phyloP scores from a whole-genome alignment of 2,888 invertebrate genomes.

The Trissonchulus sp. region DNA sequence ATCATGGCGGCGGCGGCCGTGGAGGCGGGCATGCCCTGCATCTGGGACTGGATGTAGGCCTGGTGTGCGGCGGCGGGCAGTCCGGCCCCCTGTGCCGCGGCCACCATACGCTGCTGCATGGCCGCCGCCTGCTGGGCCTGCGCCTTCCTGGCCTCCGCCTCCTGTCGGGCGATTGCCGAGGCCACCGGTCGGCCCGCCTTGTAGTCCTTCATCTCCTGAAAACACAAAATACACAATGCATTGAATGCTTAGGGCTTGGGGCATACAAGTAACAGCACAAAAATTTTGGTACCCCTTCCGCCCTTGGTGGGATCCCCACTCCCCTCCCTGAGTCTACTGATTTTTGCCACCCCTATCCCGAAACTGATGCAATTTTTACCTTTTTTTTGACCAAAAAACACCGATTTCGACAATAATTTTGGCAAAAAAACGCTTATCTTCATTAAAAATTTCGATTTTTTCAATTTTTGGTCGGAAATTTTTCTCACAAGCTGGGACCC shows the following conservation, averaged over 20 bases:
- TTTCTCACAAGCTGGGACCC: too few species aligned
- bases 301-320: too few species aligned
- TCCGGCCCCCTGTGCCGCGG: background rate
- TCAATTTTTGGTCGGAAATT: too few species aligned
- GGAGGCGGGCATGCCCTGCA: background rate
- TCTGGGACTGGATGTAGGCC: background rate
- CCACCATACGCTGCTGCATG: constrained; percentile 6
- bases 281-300: too few species aligned
- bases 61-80: background rate
- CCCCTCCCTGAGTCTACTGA: too few species aligned
- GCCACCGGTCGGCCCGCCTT: constrained; percentile 27
- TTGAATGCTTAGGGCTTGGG: background rate
- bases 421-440: too few species aligned
- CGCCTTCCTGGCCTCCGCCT: constrained; percentile 12
- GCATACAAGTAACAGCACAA: too few species aligned
- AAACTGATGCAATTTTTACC: too few species aligned
- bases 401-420: too few species aligned
- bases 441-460: too few species aligned
- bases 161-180: constrained; percentile 8
- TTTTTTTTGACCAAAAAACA: too few species aligned
- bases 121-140: background rate
- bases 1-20: background rate
- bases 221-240: background rate
- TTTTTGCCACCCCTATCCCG: too few species aligned
- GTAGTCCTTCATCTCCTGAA: constrained; percentile 30